Evolutionary conservation across 2,888 invertebrate species (phyloP).

Genomic region (Actias luna): DNA sequence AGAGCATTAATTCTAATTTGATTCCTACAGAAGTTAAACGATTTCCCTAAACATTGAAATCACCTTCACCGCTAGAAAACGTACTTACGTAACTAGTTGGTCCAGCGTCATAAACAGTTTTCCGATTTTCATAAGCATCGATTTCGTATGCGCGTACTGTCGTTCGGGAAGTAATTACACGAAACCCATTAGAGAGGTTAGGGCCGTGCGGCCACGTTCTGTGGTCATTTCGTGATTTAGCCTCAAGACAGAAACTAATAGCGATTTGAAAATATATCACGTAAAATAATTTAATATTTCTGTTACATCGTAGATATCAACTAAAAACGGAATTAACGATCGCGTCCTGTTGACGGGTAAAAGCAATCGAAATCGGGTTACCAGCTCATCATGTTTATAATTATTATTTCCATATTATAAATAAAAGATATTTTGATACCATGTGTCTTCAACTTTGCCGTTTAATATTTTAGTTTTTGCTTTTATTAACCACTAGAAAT

Average conservation of each 20-base stretch:
- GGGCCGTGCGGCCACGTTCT: constrained; percentile 35
- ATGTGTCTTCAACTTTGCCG: too few species aligned
- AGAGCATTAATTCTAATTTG: background rate
- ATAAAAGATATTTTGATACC: too few species aligned
- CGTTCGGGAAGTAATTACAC: constrained; percentile 63
- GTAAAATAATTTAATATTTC: background rate
- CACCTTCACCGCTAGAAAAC: background rate
- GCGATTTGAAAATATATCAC: constrained; percentile 12
- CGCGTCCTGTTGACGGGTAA: too few species aligned
- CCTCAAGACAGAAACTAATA: constrained; percentile 19
- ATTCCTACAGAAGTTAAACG: background rate
- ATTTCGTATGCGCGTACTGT: constrained; percentile 37
- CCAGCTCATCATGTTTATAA: too few species aligned
- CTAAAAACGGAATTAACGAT: too few species aligned
- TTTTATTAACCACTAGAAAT: too few species aligned
- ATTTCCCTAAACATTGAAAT: background rate
- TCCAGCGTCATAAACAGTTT: background rate
- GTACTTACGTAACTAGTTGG: too few species aligned
- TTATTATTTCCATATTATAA: too few species aligned
- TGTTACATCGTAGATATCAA: too few species aligned
- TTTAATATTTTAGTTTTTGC: too few species aligned
- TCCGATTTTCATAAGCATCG: constrained; percentile 9
- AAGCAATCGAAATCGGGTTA: too few species aligned
- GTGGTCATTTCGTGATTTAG: constrained; percentile 27
- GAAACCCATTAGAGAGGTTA: constrained; percentile 53